Evolutionary conservation across 1,140 invertebrate genomes (phyloP), one percentile per base, ranked within the genome.

Genomic region (Drosophila ambigua): DNA sequence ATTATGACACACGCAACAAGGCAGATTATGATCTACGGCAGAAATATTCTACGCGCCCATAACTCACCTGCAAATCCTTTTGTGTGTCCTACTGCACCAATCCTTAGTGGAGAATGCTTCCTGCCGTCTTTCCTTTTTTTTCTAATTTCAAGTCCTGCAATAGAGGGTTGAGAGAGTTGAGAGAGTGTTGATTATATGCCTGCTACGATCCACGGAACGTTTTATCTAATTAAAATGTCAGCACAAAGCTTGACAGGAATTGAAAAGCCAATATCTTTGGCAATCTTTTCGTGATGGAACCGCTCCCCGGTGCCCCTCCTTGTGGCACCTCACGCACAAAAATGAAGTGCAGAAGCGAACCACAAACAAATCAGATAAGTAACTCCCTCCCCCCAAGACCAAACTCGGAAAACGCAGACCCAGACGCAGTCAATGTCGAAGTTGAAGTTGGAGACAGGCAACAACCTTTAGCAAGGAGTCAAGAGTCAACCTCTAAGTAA

Each of bases 331-430:
- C 79, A 74, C 69, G 74, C 74, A 79, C 46, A 61, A 55, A 55
- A 31, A 39, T 39, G 59, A 65, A 77, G 41, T 44, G 44, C 53
- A 50, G 48, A 58, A 60, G 64, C 53, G 68, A 57, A 46, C 83
- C 82, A 78, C 82, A 76, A 78, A 75, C 83, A 89, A 87, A 87
- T 87, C 84, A 83, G 83, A 77, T 79, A 87, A 87, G 76, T 87
- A 80, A 65, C 51, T 52, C 52, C 46, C 35, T n/a, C 2, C 6
- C 28, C 6, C 16, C 8, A 5, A 8, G 11, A 11, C 9, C 4
- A 4, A 11, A 5, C 35, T 35, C 9, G 35, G 11, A 4, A 11
- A 4, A 39, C 13, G 35, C 35, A 39, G 35, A 39, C 45, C 48
- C 31, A 50, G 77, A 15, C 35, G 48, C 54, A 50, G 51, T 48